Base-by-base conservation (phyloP, 2,797 vertebrate species). In the Enteromius unitaeniatus region DNA sequence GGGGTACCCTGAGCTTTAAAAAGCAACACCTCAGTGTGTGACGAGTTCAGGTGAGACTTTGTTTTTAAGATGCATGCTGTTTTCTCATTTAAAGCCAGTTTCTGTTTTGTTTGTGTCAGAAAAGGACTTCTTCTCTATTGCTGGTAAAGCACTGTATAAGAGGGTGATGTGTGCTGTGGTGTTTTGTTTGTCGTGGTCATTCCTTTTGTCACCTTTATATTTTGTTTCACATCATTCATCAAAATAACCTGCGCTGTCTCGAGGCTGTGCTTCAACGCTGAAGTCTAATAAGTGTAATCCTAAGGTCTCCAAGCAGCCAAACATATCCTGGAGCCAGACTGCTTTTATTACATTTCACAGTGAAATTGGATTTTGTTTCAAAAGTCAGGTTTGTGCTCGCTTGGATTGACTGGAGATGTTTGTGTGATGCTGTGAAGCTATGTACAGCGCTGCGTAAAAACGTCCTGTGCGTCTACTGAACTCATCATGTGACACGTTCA, bases 281-380 rank as follows among this genome's bases (percentile, higher is more conserved):
- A 83, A 76, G 73, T 60, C 65, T 83, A 83, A 78, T 83, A 77
- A 82, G 73, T 76, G 49, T 83, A 83, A 83, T 83, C 81, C 21
- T 68, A 62, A 83, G 72, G 81, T 76, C 81, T 83, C 72, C 65
- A 11, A 58, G 75, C 82, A 83, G 49, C 37, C 74, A 69, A 68
- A 83, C 74, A 83, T 78, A 68, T 78, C 82, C 82, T 49, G 73
- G 72, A 49, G 31, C 74, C 40, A 80, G 64, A 81, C 86, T 60
- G 81, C 86, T 74, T 70, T 53, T 86, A 85, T 88, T 86, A 80
- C 83, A 85, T 81, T 86, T 85, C 70, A 82, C 55, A 19, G 79
- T 45, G 70, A 88, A 81, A 88, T 86, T 88, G 85, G 85, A 88
- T 88, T 86, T 68, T 76, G 79, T 88, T 88, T 86, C 75, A 84